Evolutionary conservation across 1,140 invertebrate species (phyloP).

Genomic region (Nixonia krombeini): DNA sequence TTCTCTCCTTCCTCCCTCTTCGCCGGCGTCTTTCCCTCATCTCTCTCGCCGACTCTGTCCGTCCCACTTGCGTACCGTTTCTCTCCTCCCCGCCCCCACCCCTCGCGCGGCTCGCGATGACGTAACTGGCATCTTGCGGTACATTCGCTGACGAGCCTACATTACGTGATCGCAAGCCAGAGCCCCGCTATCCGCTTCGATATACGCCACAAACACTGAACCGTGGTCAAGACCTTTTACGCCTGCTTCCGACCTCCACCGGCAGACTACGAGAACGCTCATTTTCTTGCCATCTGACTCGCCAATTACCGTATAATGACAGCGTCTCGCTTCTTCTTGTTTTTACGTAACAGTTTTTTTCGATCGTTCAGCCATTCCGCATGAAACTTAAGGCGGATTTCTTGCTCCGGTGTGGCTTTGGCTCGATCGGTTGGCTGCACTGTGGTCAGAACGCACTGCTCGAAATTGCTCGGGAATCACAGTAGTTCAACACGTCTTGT

Average conservation of each 20-base stretch:
- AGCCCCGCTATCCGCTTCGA: slow-evolving; percentile 52
- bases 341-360: not conserved
- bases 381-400: too few relatives aligned
- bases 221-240: slow-evolving; percentile 49
- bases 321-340: slow-evolving; percentile 36
- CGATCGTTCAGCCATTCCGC: too few relatives aligned
- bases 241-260: slow-evolving; percentile 36
- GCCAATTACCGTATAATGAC: slow-evolving; percentile 43
- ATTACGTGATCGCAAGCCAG: slow-evolving; percentile 62
- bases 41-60: slow-evolving; percentile 7
- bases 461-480: too few relatives aligned
- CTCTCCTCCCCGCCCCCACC: not conserved
- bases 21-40: slow-evolving; percentile 13
- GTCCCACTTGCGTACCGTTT: slow-evolving; percentile 7
- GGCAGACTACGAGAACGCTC: not conserved
- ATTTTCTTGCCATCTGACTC: slow-evolving; percentile 12
- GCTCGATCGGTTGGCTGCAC: too few relatives aligned
- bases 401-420: too few relatives aligned
- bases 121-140: slow-evolving; percentile 63
- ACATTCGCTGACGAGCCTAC: slow-evolving; percentile 63
- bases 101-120: slow-evolving; percentile 55
- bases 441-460: too few relatives aligned
- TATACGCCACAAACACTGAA: slow-evolving; percentile 48
- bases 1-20: slow-evolving; percentile 12
- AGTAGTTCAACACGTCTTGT: too few relatives aligned